Conservation (phyloP, 1,140 invertebrate species). For the Drosophila baimaii region DNA sequence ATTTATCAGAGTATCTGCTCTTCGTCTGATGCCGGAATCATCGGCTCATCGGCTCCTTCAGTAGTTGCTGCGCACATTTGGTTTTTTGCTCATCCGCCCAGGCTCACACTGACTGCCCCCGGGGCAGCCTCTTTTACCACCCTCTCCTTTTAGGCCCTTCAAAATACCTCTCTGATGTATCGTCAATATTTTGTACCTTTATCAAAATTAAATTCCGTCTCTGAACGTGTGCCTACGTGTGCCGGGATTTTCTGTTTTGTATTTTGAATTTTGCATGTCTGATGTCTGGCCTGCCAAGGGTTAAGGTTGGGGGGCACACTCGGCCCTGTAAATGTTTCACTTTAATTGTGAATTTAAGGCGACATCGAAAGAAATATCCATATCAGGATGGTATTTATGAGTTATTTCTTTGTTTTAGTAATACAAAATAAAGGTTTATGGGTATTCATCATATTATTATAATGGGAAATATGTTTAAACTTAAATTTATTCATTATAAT, state of each 20-base stretch:
- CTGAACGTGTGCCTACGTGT: slow-evolving; percentile 58
- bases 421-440: too few relatives aligned
- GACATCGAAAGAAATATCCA: too few relatives aligned
- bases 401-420: too few relatives aligned
- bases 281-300: slow-evolving; percentile 32
- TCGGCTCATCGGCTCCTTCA: slow-evolving; percentile 4
- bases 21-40: slow-evolving; percentile 13
- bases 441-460: too few relatives aligned
- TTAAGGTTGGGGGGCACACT: background rate
- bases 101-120: slow-evolving; percentile 12
- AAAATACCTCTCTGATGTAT: slow-evolving; percentile 63
- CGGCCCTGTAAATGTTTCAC: background rate
- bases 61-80: slow-evolving; percentile 1
- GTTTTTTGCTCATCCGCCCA: slow-evolving; percentile 13
- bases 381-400: background rate
- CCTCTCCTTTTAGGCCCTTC: background rate
- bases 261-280: slow-evolving; percentile 57
- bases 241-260: slow-evolving; percentile 17
- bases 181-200: slow-evolving; percentile 84
- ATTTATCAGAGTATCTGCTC: slow-evolving; percentile 3
- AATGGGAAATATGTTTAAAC: too few relatives aligned
- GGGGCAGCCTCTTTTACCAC: background rate
- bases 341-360: slow-evolving; percentile 30
- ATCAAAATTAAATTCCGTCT: slow-evolving; percentile 83
- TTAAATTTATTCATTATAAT: background rate